Evolutionary conservation across 2,113 vertebrate species (phyloP).

Genomic region (Cygnus atratus): DNA sequence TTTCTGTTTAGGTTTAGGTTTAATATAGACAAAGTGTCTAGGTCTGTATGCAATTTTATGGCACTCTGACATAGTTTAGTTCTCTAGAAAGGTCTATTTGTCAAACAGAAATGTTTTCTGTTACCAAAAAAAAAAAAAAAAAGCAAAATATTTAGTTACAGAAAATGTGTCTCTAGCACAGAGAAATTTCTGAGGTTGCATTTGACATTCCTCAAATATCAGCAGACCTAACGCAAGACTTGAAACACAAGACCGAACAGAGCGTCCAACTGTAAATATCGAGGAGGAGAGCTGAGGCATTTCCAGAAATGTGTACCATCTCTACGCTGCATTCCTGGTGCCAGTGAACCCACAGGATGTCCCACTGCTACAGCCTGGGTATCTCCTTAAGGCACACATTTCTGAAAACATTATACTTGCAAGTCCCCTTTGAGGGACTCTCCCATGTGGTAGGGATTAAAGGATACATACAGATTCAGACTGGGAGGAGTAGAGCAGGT

Average conservation of each 20-base stretch:
- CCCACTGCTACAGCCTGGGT: not conserved
- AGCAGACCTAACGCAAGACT: not conserved
- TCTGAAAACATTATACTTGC: not conserved
- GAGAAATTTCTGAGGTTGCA: not conserved
- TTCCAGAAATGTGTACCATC: not conserved
- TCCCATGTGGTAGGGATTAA: not conserved
- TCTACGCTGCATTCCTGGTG: rapidly evolving
- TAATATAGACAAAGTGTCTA: not conserved
- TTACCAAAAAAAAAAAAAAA: not conserved
- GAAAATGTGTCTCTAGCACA: not conserved
- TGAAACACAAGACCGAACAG: not conserved
- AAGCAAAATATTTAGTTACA: not conserved
- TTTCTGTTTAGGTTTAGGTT: not conserved
- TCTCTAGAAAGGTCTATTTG: not conserved
- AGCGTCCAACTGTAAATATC: not conserved
- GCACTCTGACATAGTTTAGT: not conserved
- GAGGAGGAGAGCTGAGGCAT: not conserved
- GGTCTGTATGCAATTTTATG: not conserved
- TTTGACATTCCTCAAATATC: not conserved
- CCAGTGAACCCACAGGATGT: rapidly evolving
- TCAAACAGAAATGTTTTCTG: not conserved
- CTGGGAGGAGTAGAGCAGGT: constrained; percentile 95
- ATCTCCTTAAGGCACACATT: not conserved
- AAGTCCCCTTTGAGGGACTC: not conserved
- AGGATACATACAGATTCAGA: constrained; percentile 89